These are phyloP conservation scores for Pomatostomus ruficeps DNA, from an alignment of 2,113 vertebrate species.

Conservation along the genomic window DNA sequence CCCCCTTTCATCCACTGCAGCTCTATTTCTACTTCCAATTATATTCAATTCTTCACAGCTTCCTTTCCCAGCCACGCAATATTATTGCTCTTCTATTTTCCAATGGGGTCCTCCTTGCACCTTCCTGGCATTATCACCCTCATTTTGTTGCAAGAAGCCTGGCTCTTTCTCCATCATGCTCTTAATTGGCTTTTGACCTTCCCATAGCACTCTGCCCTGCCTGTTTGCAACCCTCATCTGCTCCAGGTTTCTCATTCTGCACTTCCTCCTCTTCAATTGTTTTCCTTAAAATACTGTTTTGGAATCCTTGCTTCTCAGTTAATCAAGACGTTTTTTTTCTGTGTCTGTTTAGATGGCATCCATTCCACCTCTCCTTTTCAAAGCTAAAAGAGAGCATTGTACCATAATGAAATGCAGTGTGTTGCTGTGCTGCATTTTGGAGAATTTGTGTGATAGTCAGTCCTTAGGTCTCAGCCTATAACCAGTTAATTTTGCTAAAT, in stretches of 20 bases:
- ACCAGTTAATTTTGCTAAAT: not conserved
- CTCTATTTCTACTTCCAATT: not conserved
- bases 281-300: not conserved
- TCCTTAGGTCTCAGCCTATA: not conserved
- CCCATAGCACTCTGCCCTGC: not conserved
- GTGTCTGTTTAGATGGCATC: not conserved
- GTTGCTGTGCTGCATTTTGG: not conserved
- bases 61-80: not conserved
- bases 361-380: not conserved
- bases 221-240: not conserved
- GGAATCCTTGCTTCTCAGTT: not conserved
- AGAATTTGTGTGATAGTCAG: not conserved
- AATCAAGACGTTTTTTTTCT: not conserved
- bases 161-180: not conserved
- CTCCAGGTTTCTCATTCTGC: not conserved
- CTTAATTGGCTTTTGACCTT: not conserved
- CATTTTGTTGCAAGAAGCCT: not conserved
- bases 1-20: not conserved
- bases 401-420: not conserved
- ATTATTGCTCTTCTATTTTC: not conserved
- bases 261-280: not conserved
- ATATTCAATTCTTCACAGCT: not conserved
- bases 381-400: not conserved
- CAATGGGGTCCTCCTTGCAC: not conserved
- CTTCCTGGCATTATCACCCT: constrained; percentile 9